Base-by-base conservation (phyloP, 2,888 invertebrate genomes). In the Acronicta aceris region DNA sequence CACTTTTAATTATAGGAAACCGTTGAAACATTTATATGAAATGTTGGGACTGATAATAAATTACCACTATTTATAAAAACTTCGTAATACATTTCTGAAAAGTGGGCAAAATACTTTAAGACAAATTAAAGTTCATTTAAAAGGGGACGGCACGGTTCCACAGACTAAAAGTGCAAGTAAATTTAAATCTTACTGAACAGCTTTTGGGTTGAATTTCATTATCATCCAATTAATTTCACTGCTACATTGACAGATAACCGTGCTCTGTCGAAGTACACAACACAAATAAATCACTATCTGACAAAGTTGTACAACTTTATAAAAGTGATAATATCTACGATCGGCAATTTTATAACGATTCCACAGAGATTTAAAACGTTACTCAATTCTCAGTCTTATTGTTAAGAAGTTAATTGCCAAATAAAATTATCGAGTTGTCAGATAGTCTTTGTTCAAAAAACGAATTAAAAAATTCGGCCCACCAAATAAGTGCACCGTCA, bases 221-320 rank as follows among this genome's bases (percentile, higher is more conserved):
- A 9, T 10, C 16, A 45, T 9, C 0, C 21, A 17, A 51, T 30
- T 5, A 53, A 46, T 45, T 67, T 62, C 54, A 65, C 69, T 49
- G 55, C 52, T 62, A 61, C 60, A 65, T 52, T 66, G 71, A 73
- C 72, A 78, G 74, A 78, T 81, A 73, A 77, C 74, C 71, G 68
- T 42, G 58, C 68, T 50, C 65, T 51, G 48, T 62, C 76, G 70
- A 79, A 78, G 65, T 38, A 60, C 72, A 75, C 59, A 55, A 77
- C 61, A 67, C 72, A 79, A 79, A 85, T 85, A 81, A 84, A 85
- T 87, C 84, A 84, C 68, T 81, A 71, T 74, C 77, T 70, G 79
- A 81, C 81, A 84, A 81, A 81, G 76, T 67, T 64, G 74, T 78
- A 88, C 85, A 88, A 86, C 88, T 88, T 88, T 84, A 88, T 87